Conservation (phyloP, 2,113 vertebrate genomes). For the Bufo gargarizans region DNA sequence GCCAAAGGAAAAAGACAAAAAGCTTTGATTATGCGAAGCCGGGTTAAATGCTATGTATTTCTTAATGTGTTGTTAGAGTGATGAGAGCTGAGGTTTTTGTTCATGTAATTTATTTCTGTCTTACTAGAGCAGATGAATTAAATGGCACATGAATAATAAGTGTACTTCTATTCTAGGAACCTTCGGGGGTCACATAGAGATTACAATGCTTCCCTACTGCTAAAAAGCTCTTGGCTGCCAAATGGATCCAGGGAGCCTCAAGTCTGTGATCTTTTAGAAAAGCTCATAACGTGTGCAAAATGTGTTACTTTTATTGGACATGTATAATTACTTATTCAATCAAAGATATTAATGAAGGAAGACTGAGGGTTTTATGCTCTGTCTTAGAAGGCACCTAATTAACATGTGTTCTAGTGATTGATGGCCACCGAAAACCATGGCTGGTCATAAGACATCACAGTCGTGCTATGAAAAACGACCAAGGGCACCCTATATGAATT, state of each 20-base stretch:
- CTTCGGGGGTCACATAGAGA: constrained; percentile 46
- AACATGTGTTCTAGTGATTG: constrained; percentile 72
- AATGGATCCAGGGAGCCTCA: constrained; percentile 33
- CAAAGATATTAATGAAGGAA: constrained; percentile 74
- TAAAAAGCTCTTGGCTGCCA: constrained; percentile 26
- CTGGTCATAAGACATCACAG: constrained; percentile 58
- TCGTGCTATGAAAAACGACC: constrained; percentile 56
- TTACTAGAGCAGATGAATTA: constrained; percentile 35
- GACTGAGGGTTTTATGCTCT: constrained; percentile 71
- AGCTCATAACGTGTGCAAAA: constrained; percentile 65
- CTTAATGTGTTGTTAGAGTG: constrained; percentile 36
- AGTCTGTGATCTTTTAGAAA: constrained; percentile 62
- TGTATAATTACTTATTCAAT: constrained; percentile 79
- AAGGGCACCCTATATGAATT: constrained; percentile 64
- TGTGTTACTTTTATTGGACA: constrained; percentile 66
- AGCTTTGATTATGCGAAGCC: constrained; percentile 25
- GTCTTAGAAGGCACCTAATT: constrained; percentile 69
- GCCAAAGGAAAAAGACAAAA: constrained; percentile 19
- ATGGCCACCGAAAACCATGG: constrained; percentile 63
- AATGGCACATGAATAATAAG: constrained; percentile 48
- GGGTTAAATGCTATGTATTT: constrained; percentile 37
- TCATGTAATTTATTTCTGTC: constrained; percentile 37
- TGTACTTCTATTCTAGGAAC: constrained; percentile 63
- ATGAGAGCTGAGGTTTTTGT: constrained; percentile 24
- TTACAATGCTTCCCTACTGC: constrained; percentile 19